These are phyloP conservation scores for Pollimyrus isidori DNA, from an alignment of 2,113 vertebrate genomes.

Conservation along the genomic window DNA sequence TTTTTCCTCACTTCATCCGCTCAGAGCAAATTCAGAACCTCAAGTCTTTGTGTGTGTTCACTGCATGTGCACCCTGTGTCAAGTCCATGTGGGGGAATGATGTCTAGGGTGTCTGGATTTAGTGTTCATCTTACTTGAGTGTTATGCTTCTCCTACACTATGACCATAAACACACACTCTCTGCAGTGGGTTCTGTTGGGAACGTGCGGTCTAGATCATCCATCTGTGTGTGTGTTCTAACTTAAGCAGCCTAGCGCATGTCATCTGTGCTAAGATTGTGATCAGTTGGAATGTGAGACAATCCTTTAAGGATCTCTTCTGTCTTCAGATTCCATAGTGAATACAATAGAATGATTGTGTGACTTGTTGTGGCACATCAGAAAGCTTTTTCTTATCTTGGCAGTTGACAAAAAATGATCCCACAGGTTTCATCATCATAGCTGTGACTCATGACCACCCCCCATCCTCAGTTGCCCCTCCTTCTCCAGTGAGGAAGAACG, in stretches of 20 bases:
- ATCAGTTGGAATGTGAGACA: neutral
- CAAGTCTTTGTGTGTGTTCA: neutral
- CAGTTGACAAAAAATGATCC: neutral
- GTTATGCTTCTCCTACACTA: neutral
- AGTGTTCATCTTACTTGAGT: neutral
- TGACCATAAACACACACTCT: neutral
- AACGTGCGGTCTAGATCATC: neutral
- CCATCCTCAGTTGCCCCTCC: neutral
- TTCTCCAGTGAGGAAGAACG: neutral
- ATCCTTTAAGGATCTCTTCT: neutral
- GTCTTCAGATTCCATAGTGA: neutral
- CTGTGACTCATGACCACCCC: neutral
- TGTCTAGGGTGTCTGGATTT: neutral
- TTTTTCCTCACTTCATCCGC: neutral
- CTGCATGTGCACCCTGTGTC: neutral
- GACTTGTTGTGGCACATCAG: slow-evolving; percentile 1
- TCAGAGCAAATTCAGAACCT: neutral
- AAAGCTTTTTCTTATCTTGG: neutral
- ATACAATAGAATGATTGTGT: neutral
- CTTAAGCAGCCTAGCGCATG: neutral
- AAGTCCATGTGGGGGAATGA: neutral
- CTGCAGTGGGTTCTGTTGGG: neutral
- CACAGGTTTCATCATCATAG: neutral
- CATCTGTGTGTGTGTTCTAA: neutral
- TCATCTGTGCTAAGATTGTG: neutral